Base-by-base conservation (phyloP, 2,797 vertebrate species). In the Cossypha polioptera region DNA sequence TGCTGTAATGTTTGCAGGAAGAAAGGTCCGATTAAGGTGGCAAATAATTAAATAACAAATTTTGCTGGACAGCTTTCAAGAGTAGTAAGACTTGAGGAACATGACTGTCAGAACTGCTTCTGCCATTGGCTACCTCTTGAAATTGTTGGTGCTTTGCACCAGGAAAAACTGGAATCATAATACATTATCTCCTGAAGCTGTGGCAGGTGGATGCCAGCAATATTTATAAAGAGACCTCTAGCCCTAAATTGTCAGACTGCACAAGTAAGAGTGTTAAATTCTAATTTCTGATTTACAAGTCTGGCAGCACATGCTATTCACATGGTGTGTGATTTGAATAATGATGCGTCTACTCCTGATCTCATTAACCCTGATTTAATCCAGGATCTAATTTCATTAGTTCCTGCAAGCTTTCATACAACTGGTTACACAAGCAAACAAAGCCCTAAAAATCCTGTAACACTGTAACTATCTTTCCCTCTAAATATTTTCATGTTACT, bases 351-450 rank as follows among this genome's bases (percentile, higher is more conserved):
- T 94, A 10, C 58, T 92, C n/a, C 74, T 95, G 93, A 97, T 94
- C 91, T 92, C 91, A 61, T 96, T 94, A 93, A 89, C 95, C 91
- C 92, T 92, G 67, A 85, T 90, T 88, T 92, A 97, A 93, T 88
- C 87, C 58, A 72, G 88, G 57, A 66, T 95, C 61, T 92, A 91
- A 67, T 51, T 84, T 69, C 31, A 71, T 87, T 95, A 95, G 78
- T 90, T 85, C 73, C 62, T 86, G 45, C 66, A 92, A 87, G 84
- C 66, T 96, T 95, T 93, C 73, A 55, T 89, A 84, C 68, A 71
- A 28, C 84, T 69, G 66, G 71, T 84, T 91, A 80, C 11, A 6
- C 86, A 97, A 94, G 93, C 89, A 95, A 92, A 78, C 86, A 91
- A 69, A 87, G 17, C 74, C 35, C 83, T 72, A 75, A 81, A 88